Evolutionary conservation across 1,140 invertebrate species (phyloP).

Genomic region (Drosophila repleta): DNA sequence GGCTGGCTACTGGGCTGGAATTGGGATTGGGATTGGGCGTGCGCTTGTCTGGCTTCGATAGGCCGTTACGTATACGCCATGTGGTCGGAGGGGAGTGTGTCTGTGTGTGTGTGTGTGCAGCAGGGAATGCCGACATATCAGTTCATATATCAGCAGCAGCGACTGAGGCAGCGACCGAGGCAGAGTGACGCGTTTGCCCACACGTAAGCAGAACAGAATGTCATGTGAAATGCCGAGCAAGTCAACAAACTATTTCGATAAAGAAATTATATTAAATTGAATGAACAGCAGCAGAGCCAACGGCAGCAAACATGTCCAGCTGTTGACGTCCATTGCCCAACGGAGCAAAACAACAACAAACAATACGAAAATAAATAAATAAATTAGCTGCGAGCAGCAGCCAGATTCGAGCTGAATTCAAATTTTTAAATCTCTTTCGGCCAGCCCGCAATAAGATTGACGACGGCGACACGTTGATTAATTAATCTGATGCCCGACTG

Average conservation of each 20-base stretch:
- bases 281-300: slow-evolving; percentile 8
- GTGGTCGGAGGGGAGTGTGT: slow-evolving; percentile 18
- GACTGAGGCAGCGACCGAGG: not conserved
- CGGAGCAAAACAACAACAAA: slow-evolving; percentile 35
- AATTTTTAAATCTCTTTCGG: slow-evolving; percentile 28
- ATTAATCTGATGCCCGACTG: slow-evolving; percentile 73
- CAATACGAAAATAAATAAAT: slow-evolving; percentile 71
- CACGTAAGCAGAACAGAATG: slow-evolving; percentile 13
- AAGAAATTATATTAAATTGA: slow-evolving; percentile 62
- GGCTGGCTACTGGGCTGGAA: not conserved
- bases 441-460: slow-evolving; percentile 62
- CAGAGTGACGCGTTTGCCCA: slow-evolving; percentile 51
- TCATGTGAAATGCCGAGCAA: slow-evolving; percentile 54
- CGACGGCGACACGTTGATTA: slow-evolving; percentile 79
- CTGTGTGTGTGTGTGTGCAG: too few species aligned
- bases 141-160: too few species aligned
- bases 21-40: not conserved
- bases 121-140: too few species aligned
- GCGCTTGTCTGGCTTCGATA: slow-evolving; percentile 62
- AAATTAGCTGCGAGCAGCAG: slow-evolving; percentile 55
- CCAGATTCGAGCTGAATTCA: slow-evolving; percentile 60
- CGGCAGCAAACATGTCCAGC: slow-evolving; percentile 58
- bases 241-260: slow-evolving; percentile 70
- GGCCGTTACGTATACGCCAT: slow-evolving; percentile 67
- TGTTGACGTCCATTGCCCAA: slow-evolving; percentile 68